phyloP scores from a whole-genome alignment of 2,888 invertebrate genomes.

The Sarcophaga rosellei region DNA sequence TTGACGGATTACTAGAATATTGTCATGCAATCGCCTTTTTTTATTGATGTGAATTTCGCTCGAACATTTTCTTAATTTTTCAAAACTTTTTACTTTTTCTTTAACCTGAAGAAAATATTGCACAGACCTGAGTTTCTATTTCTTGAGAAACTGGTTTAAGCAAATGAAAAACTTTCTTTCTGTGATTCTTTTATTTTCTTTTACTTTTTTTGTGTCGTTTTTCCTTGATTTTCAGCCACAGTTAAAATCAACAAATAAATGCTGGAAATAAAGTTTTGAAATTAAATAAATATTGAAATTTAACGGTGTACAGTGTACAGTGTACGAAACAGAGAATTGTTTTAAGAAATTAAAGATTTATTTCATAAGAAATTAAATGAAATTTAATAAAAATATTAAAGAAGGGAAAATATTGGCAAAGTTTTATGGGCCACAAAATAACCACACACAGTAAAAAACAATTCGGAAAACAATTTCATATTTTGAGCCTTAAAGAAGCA shows the following conservation, averaged over 20 bases:
- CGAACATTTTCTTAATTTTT: no score
- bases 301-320: conserved; percentile 16
- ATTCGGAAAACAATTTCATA: neutral
- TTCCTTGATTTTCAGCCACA: conserved; percentile 1
- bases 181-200: neutral
- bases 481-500: neutral
- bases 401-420: neutral
- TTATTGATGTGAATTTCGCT: no score
- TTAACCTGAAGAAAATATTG: neutral
- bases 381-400: neutral
- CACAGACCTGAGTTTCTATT: neutral
- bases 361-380: neutral
- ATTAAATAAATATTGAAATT: conserved; percentile 35
- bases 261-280: conserved; percentile 33
- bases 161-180: conserved; percentile 41
- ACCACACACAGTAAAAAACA: conserved; percentile 2
- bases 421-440: conserved; percentile 19
- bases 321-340: conserved; percentile 16
- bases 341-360: conserved; percentile 32
- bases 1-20: no score
- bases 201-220: neutral
- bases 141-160: conserved; percentile 2
- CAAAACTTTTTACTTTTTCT: no score
- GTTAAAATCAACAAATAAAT: conserved; percentile 42
- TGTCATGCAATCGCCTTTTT: no score